A percentile compares a stretch with the other conserved stretches of the same genome.
phyloP scores from a whole-genome alignment of 1,140 invertebrate species.

The Himalopsyche phryganea region DNA sequence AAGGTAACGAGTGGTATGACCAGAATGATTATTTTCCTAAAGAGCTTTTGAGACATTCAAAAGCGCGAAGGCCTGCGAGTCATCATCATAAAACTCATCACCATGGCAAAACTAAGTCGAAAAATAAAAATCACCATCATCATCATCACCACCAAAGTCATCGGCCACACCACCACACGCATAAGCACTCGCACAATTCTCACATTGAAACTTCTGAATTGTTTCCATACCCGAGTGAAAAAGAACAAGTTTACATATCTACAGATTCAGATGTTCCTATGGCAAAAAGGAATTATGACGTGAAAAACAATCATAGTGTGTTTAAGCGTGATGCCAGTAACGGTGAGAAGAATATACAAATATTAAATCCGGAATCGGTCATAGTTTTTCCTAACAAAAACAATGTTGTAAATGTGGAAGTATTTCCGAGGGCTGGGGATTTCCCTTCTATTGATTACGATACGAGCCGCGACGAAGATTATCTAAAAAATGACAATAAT shows the following conservation, averaged over 20 bases:
- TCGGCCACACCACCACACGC: neutral
- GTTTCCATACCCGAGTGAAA: constrained; percentile 40
- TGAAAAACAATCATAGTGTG: constrained; percentile 15
- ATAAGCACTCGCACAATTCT: constrained; percentile 34
- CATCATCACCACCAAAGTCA: neutral
- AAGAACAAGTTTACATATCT: constrained; percentile 9
- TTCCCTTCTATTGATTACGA: neutral
- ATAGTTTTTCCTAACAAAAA: constrained; percentile 23
- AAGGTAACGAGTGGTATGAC: constrained; percentile 33
- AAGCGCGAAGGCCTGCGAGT: constrained; percentile 27
- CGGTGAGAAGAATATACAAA: constrained; percentile 43
- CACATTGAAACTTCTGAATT: constrained; percentile 41
- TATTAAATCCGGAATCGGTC: constrained; percentile 38
- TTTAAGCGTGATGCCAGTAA: constrained; percentile 35
- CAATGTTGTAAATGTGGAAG: constrained; percentile 24
- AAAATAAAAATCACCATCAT: constrained; percentile 5
- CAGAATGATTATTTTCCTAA: constrained; percentile 40
- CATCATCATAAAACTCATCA: neutral
- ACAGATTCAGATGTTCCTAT: neutral
- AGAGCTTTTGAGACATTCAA: constrained; percentile 36
- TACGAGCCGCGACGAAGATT: neutral
- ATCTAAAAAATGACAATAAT: neutral
- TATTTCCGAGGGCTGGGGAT: constrained; percentile 17
- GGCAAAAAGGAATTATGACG: neutral
- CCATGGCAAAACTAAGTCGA: neutral